A percentile compares a stretch with the other conserved stretches of the same genome.
Evolutionary conservation across 2,888 invertebrate species (phyloP).

Genomic region (Margaritifera margaritifera): DNA sequence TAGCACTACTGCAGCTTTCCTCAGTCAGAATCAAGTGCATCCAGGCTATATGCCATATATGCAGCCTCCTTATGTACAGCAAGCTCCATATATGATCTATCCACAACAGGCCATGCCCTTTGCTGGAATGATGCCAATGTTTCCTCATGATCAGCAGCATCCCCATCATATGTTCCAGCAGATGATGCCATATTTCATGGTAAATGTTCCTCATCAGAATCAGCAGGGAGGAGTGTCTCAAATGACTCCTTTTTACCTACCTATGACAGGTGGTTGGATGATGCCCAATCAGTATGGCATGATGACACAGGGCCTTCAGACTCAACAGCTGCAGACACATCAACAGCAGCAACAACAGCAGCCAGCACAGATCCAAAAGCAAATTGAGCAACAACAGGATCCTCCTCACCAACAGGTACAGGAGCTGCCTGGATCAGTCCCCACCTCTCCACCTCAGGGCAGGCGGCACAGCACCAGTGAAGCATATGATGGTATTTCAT

Average conservation of each 20-base stretch:
- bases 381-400: slow-evolving; percentile 10
- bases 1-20: slow-evolving; percentile 14
- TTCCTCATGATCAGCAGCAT: slow-evolving; percentile 22
- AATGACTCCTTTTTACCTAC: slow-evolving; percentile 8
- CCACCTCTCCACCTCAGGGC: slow-evolving; percentile 55
- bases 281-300: slow-evolving; percentile 21
- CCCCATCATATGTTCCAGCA: background rate
- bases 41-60: slow-evolving; percentile 22
- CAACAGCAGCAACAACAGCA: slow-evolving; percentile 23
- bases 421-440: slow-evolving; percentile 40
- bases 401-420: slow-evolving; percentile 15
- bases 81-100: slow-evolving; percentile 24
- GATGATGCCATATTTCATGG: slow-evolving; percentile 35
- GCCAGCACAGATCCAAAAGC: slow-evolving; percentile 7
- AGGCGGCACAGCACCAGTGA: slow-evolving; percentile 43
- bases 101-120: slow-evolving; percentile 31
- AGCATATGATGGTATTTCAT: slow-evolving; percentile 23
- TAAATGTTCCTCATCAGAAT: slow-evolving; percentile 38
- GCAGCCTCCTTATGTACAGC: slow-evolving; percentile 15
- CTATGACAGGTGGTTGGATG: slow-evolving; percentile 33
- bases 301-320: slow-evolving; percentile 5
- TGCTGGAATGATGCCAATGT: slow-evolving; percentile 42
- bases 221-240: slow-evolving; percentile 18
- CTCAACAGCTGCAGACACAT: slow-evolving; percentile 16
- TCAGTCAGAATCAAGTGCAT: slow-evolving; percentile 9